Percentiles rank a stretch among this genome's conserved stretches.
These are phyloP conservation scores for Digitonthophagus gazella DNA, from an alignment of 2,888 invertebrate genomes.

Conservation along the genomic window DNA sequence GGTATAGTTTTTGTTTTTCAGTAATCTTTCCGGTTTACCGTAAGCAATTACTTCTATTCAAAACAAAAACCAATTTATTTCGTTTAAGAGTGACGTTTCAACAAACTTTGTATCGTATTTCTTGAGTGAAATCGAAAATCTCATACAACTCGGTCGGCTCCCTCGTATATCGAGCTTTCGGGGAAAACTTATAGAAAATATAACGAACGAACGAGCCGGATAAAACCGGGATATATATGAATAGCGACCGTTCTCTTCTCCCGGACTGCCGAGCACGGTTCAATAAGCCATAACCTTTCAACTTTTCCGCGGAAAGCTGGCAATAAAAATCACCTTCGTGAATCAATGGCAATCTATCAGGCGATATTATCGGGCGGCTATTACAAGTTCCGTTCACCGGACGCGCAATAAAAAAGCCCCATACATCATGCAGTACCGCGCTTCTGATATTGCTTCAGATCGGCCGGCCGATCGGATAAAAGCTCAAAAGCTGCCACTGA, in stretches of 20 bases:
- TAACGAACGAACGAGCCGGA: slow-evolving; percentile 1
- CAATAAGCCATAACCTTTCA: slow-evolving; percentile 24
- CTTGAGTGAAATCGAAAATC: slow-evolving; percentile 3
- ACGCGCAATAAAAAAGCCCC: slow-evolving; percentile 29
- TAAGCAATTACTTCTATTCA: neutral
- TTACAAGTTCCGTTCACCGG: slow-evolving; percentile 40
- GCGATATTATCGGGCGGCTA: slow-evolving; percentile 48
- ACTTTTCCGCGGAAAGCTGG: slow-evolving; percentile 29
- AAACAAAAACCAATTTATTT: neutral
- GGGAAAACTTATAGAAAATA: slow-evolving; percentile 2
- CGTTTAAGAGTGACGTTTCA: neutral
- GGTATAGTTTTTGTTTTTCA: neutral
- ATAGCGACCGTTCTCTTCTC: slow-evolving; percentile 9
- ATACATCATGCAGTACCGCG: slow-evolving; percentile 25
- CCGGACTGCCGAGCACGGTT: slow-evolving; percentile 4
- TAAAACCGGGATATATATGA: slow-evolving; percentile 20
- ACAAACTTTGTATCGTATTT: neutral
- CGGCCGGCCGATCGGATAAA: slow-evolving; percentile 8
- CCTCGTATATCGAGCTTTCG: neutral
- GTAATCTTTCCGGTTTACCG: neutral
- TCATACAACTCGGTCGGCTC: neutral
- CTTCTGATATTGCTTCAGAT: slow-evolving; percentile 18
- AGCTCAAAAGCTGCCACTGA: neutral
- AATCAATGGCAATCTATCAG: slow-evolving; percentile 49
- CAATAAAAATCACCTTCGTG: slow-evolving; percentile 51